A percentile compares a stretch with the other conserved stretches of the same genome.
These are phyloP conservation scores for human DNA, from an alignment of 2,113 vertebrate species.

Conservation along the genomic window GRCh38 chr16:16994001-16994500, in stretches of 20 bases:
- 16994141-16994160: accelerated
- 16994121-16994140: too few relatives aligned
- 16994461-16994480: not conserved
- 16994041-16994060: too few relatives aligned
- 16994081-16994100: too few relatives aligned
- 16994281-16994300: not conserved
- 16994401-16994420: not conserved
- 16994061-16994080: too few relatives aligned
- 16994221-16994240: not conserved
- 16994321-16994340: not conserved
- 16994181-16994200: not conserved
- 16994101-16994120: too few relatives aligned
- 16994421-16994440: not conserved
- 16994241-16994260: not conserved
- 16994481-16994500: too few relatives aligned
- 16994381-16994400: not conserved
- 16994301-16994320: not conserved
- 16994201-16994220: not conserved
- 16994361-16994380: not conserved
- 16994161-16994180: not conserved
- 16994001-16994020: too few relatives aligned
- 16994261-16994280: not conserved
- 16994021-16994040: too few relatives aligned
- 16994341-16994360: not conserved
- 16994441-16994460: not conserved